Evolutionary conservation across 2,888 invertebrate species (phyloP), one percentile per base, ranked within the genome.

Genomic region (Trimorus sp.): DNA sequence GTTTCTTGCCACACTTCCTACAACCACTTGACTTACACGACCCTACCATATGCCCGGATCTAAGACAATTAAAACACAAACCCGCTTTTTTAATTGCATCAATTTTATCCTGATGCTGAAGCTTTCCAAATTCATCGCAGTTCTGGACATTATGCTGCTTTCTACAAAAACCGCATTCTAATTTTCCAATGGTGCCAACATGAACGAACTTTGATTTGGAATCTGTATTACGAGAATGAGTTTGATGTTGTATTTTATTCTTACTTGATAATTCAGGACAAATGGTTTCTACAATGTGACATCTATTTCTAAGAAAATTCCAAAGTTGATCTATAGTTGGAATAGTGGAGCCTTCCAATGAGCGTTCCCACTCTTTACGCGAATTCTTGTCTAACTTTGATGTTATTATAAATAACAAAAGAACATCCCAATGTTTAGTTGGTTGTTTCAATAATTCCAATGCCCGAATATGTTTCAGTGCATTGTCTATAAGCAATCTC

Each of bases 381-480:
- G 56, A 45, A 12, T 11, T 7, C 56, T 45, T 49, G 36, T 76
- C 65, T 38, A 77, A n/a, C 59, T 70, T 70, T 42, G 62, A 68
- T 11, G 68, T 68, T 45, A 76, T 12, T n/a, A 69, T 38, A 14
- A 49, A 60, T 37, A 76, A 59, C 7, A 76, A 45, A 15, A 66
- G 40, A 15, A 65, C 49, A 16, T 70, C 70, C 77, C 70, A 77
- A 2, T 63, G 15, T n/a, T 77, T 58, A 26, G 63, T 63, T 6
- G 58, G 40, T 16, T 49, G 54, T 8, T 66, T 62, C 60, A 69
- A 63, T 7, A 56, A 62, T 37, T 68, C 49, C 1, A 69, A 26
- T 14, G 49, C 68, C n/a, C 77, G 59, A 14, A 69, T 16, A 37
- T 77, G n/a, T 16, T 54, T 54, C 54, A 54, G 15, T 16, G 26